Evolutionary conservation across 2,888 invertebrate species (phyloP).

Genomic region (Brachycybe producta): DNA sequence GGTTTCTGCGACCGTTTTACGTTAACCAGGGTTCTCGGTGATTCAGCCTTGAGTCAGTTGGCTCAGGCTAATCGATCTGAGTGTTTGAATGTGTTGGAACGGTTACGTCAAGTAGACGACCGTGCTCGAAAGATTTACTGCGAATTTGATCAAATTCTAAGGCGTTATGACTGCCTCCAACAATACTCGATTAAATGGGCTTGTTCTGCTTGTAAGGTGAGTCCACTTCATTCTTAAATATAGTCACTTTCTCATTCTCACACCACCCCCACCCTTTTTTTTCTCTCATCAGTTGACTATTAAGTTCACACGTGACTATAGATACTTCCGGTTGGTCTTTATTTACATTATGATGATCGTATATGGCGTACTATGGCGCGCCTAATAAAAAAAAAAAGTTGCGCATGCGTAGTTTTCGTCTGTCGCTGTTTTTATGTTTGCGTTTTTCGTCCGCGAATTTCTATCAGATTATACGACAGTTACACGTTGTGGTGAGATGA

Average conservation of each 20-base stretch:
- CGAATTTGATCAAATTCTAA: slow-evolving; percentile 22
- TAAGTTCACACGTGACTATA: no score
- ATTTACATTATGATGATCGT: no score
- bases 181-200: slow-evolving; percentile 25
- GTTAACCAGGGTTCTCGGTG: slow-evolving; percentile 19
- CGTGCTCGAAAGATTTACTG: slow-evolving; percentile 18
- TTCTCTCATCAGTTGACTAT: no score
- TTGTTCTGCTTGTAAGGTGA: slow-evolving; percentile 26
- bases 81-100: slow-evolving; percentile 7
- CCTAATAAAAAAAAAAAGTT: no score
- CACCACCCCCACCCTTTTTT: no score
- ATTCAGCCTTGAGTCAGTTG: not conserved
- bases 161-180: slow-evolving; percentile 26
- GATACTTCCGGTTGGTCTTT: no score
- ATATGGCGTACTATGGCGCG: no score
- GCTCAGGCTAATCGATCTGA: slow-evolving; percentile 1
- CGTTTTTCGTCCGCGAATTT: no score
- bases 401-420: no score
- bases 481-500: no score
- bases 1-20: slow-evolving; percentile 23
- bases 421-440: no score
- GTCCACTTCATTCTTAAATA: not conserved
- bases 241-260: not conserved
- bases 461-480: no score
- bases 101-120: slow-evolving; percentile 14